Percentiles rank a stretch among this genome's conserved stretches.
Conservation (phyloP, 2,113 vertebrate species). For the Rhombomys opimus region DNA sequence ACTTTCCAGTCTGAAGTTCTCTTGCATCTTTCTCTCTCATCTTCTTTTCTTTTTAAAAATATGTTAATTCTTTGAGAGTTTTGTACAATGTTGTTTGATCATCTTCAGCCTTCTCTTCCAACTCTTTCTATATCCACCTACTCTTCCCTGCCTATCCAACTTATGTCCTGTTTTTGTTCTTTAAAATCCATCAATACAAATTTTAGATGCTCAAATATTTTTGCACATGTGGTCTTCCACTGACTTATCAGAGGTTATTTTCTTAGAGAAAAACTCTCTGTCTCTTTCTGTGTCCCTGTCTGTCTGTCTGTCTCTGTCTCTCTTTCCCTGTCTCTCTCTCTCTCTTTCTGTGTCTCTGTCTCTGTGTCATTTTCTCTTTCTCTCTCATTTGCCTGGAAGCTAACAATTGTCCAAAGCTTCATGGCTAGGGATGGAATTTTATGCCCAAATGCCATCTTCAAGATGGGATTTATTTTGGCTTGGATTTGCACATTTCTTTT, state of each 20-base stretch:
- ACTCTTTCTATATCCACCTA: background rate
- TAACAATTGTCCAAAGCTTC: background rate
- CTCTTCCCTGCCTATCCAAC: background rate
- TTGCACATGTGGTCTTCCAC: background rate
- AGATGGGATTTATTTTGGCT: background rate
- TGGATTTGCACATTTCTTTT: background rate
- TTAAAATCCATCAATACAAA: background rate
- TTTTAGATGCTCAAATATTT: background rate
- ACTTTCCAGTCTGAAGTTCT: background rate
- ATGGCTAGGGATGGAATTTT: background rate
- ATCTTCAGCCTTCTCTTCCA: background rate
- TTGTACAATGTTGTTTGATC: background rate
- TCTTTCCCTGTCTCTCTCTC: too few relatives aligned
- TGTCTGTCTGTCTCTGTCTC: too few relatives aligned
- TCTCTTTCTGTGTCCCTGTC: background rate
- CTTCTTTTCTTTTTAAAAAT: background rate
- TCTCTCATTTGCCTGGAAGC: background rate
- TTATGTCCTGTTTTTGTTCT: too few relatives aligned
- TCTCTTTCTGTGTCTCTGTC: background rate
- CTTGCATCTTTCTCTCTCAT: background rate
- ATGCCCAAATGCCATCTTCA: background rate
- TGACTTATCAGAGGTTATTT: too few relatives aligned
- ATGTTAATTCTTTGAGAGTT: background rate
- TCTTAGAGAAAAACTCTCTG: background rate
- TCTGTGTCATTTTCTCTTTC: accelerated